Conservation (phyloP, 1,140 invertebrate genomes). For the Listronotus oregonensis region DNA sequence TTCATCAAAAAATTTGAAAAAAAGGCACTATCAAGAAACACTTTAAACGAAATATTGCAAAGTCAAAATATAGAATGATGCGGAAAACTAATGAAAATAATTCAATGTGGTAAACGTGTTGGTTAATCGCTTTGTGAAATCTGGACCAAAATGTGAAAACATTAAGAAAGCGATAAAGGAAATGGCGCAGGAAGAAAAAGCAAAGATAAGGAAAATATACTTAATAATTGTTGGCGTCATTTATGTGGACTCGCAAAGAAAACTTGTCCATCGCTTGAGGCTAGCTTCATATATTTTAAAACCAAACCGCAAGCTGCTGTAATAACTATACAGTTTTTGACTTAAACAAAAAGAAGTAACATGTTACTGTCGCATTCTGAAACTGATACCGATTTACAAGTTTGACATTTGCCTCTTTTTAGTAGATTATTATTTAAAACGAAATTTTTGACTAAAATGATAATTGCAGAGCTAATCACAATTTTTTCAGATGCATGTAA, state of each 20-base stretch:
- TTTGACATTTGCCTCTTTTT: background rate
- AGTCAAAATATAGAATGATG: background rate
- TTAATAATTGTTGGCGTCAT: too few species aligned
- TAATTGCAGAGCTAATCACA: background rate
- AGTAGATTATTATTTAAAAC: background rate
- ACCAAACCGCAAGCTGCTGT: background rate
- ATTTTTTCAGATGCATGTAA: background rate
- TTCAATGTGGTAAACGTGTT: background rate
- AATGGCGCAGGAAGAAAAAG: background rate
- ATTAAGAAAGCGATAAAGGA: conserved; percentile 5
- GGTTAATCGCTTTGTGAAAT: conserved; percentile 3
- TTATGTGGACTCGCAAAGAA: too few species aligned
- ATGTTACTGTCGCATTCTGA: too few species aligned
- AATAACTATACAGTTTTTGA: background rate
- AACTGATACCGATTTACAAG: too few species aligned
- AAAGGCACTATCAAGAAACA: background rate
- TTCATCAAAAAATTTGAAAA: background rate
- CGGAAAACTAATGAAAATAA: too few species aligned
- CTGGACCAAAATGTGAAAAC: background rate
- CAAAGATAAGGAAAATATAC: background rate
- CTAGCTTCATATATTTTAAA: conserved; percentile 5
- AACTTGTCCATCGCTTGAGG: background rate
- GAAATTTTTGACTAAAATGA: background rate
- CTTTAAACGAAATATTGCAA: background rate
- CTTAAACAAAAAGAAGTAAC: background rate